Conservation (phyloP, 2,888 invertebrate species). For the Melanophora roralis region DNA sequence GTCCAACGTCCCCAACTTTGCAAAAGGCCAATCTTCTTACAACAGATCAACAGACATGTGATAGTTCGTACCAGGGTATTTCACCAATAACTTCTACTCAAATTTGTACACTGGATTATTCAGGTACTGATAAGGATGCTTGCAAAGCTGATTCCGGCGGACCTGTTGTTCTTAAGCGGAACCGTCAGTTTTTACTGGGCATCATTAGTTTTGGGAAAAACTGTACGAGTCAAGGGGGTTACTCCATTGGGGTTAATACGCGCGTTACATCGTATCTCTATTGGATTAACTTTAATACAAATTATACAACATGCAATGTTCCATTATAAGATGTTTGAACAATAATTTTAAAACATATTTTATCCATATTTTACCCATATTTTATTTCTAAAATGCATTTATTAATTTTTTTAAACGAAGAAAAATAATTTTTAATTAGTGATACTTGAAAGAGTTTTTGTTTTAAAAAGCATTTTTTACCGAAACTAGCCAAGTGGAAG, state of each 20-base stretch:
- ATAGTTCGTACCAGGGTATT: constrained; percentile 51
- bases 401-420: too few species aligned
- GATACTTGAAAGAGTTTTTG: too few species aligned
- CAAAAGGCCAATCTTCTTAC: constrained; percentile 77
- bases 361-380: too few species aligned
- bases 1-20: constrained; percentile 76
- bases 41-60: constrained; percentile 63
- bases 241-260: constrained; percentile 79
- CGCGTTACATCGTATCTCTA: constrained; percentile 78
- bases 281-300: constrained; percentile 78
- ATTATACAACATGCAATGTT: constrained; percentile 64
- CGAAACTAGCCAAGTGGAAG: too few species aligned
- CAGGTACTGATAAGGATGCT: constrained; percentile 74
- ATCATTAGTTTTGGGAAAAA: constrained; percentile 79
- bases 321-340: too few species aligned
- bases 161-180: constrained; percentile 77
- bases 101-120: constrained; percentile 69
- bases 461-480: too few species aligned
- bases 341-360: too few species aligned
- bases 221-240: constrained; percentile 77
- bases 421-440: too few species aligned
- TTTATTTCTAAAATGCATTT: too few species aligned
- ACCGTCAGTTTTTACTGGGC: constrained; percentile 77
- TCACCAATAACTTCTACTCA: constrained; percentile 63
- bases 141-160: constrained; percentile 80